These are phyloP conservation scores for Temnothorax curvispinosus DNA, from an alignment of 1,140 invertebrate species.

Conservation along the genomic window DNA sequence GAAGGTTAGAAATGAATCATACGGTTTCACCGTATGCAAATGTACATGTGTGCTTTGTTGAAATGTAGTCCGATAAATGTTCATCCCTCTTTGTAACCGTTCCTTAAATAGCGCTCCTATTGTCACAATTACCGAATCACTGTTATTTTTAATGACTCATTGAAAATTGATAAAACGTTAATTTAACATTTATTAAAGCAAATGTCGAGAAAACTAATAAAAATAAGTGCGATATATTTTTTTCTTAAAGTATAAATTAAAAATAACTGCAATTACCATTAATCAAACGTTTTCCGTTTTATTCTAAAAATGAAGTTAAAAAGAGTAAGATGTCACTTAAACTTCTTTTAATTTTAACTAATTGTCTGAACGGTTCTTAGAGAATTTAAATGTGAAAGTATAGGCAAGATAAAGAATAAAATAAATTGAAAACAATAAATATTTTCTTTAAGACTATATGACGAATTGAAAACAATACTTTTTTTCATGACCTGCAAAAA, in stretches of 20 bases:
- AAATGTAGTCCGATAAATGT: too few species aligned
- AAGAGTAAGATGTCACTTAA: neutral
- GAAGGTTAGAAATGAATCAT: too few species aligned
- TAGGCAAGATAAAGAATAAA: neutral
- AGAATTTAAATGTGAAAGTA: neutral
- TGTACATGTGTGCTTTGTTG: too few species aligned
- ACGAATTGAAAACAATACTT: too few species aligned
- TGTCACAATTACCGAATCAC: too few species aligned
- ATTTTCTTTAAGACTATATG: neutral
- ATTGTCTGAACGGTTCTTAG: neutral
- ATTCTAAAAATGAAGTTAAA: neutral
- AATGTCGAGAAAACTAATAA: neutral
- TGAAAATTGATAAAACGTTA: too few species aligned
- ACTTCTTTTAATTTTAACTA: neutral
- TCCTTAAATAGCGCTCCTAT: too few species aligned
- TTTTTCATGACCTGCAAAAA: too few species aligned
- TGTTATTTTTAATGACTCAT: too few species aligned
- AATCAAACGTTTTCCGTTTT: neutral
- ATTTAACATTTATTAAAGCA: too few species aligned
- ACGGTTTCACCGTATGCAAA: too few species aligned
- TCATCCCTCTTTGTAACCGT: too few species aligned
- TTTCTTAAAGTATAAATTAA: neutral
- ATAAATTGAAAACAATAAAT: neutral
- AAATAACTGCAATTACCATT: neutral
- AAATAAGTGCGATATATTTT: neutral